These are phyloP conservation scores for Aculops lycopersici DNA, from an alignment of 1,140 invertebrate genomes.

Conservation along the genomic window DNA sequence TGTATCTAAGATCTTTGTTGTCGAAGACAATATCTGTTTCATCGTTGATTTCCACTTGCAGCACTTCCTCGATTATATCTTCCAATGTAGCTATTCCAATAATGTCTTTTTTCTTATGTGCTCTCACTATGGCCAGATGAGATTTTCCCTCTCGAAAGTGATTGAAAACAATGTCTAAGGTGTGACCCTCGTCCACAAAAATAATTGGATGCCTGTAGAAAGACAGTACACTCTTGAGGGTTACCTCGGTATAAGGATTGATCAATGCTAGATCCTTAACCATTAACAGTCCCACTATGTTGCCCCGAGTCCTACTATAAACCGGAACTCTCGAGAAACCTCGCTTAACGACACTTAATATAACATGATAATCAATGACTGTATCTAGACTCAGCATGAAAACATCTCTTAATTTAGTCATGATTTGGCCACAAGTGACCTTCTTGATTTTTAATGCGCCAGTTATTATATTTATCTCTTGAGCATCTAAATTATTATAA, in stretches of 20 bases:
- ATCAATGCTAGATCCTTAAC: constrained; percentile 90
- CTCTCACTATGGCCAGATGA: constrained; percentile 62
- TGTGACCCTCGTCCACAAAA: constrained; percentile 79
- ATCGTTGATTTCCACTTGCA: constrained; percentile 70
- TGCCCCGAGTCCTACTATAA: constrained; percentile 40
- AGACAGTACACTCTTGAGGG: constrained; percentile 59
- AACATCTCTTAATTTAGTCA: constrained; percentile 78
- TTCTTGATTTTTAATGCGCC: constrained; percentile 66
- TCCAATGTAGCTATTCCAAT: constrained; percentile 61
- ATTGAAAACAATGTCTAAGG: constrained; percentile 71
- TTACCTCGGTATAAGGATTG: constrained; percentile 82
- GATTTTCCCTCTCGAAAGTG: constrained; percentile 52
- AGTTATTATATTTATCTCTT: constrained; percentile 86
- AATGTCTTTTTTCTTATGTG: constrained; percentile 22
- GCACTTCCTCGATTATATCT: constrained; percentile 74
- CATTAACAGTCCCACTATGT: constrained; percentile 75
- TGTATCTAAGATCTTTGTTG: constrained; percentile 12
- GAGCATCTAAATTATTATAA: constrained; percentile 49
- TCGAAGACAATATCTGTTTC: constrained; percentile 48
- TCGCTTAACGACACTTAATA: constrained; percentile 45
- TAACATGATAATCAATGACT: constrained; percentile 70
- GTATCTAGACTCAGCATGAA: constrained; percentile 70
- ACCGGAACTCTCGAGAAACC: constrained; percentile 85
- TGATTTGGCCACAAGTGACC: constrained; percentile 62
- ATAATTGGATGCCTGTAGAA: constrained; percentile 87